Evolutionary conservation across 1,140 invertebrate genomes (phyloP), one percentile per base, ranked within the genome.

Genomic region (Pinna nobilis): DNA sequence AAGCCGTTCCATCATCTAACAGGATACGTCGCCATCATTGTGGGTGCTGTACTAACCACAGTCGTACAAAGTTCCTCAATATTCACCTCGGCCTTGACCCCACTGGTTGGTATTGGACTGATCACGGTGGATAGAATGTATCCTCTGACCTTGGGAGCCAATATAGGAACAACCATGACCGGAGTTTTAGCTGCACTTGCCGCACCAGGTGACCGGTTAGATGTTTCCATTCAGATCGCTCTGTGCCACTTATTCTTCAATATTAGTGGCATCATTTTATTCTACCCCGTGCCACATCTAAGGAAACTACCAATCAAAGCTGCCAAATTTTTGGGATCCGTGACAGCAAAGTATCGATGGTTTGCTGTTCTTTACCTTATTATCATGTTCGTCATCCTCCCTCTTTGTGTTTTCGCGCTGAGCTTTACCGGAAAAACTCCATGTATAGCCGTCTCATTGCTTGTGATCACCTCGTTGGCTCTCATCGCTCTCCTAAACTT

Each of bases 161-260:
- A 93, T 79, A 88, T 93, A 65, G 92, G 92, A 7, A 93, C 92
- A 18, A 93, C 92, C 0, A 91, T 90, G 25, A 93, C 92, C 1
- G 90, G 89, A 3, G 67, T 91, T 3, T 69, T 92, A 11, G 91
- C 91, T 9, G 87, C 90, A 1, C 55, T 65, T 51, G 77, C 77
- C 0, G 73, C 77, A 9, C 57, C 77, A 2, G 66, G 66, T n/a
- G n/a, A n/a, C n/a, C 59, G 28, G 72, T 61, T 92, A 7, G 77
- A 73, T 60, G 71, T 87, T 11, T 32, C 83, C 7, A 30, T 86
- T 3, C 82, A 86, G 53, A 77, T 86, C 20, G 77, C 84, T 1
- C 65, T 87, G 32, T 84, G 82, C 44, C 86, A 87, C 63, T 53
- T 87, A 35, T 83, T 85, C 68, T 87, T 87, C 70, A 87, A 87